These are phyloP conservation scores for Sylvia atricapilla DNA, from an alignment of 2,113 vertebrate genomes.

Conservation along the genomic window DNA sequence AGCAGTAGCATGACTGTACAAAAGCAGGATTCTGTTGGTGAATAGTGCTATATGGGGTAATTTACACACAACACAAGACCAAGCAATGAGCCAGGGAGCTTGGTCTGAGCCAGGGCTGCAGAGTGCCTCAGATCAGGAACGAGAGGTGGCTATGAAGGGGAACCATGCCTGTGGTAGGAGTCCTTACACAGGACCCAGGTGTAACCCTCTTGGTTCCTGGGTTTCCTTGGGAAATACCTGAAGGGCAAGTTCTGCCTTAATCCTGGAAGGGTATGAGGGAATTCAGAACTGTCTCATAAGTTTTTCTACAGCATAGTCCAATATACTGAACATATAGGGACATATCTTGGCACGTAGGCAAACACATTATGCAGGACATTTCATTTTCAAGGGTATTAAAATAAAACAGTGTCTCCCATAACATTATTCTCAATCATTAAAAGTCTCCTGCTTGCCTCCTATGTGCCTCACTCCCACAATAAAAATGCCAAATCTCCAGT, in stretches of 20 bases:
- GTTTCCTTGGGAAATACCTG: neutral
- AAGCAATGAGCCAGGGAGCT: neutral
- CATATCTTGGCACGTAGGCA: neutral
- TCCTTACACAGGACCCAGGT: neutral
- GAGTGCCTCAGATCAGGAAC: neutral
- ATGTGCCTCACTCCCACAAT: fast-evolving
- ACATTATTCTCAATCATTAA: neutral
- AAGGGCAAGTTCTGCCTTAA: neutral
- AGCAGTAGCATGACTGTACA: fast-evolving
- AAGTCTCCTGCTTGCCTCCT: neutral
- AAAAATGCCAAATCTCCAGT: neutral
- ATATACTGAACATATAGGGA: neutral
- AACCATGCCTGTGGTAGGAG: neutral
- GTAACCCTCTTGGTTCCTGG: neutral
- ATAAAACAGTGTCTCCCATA: neutral
- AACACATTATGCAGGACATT: neutral
- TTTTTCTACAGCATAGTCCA: neutral
- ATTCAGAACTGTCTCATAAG: neutral
- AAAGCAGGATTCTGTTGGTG: neutral
- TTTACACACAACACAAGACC: neutral
- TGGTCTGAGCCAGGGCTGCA: neutral
- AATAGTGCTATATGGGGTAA: too few species aligned
- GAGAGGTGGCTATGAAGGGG: neutral
- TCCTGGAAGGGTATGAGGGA: neutral
- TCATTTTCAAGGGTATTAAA: neutral